These are phyloP conservation scores for Tholera decimalis DNA, from an alignment of 2,888 invertebrate genomes.

Conservation along the genomic window DNA sequence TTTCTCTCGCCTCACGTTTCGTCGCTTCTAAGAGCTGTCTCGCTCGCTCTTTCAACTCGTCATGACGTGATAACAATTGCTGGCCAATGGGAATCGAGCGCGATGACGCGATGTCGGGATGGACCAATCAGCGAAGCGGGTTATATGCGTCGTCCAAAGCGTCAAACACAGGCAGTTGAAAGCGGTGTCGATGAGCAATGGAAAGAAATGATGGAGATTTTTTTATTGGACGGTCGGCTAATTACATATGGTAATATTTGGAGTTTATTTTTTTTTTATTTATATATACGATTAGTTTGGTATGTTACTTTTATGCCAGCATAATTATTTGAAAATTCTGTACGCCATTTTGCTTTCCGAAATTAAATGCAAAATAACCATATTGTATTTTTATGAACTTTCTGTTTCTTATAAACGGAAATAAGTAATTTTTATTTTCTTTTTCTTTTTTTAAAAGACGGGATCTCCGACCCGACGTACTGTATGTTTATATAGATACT, in stretches of 20 bases:
- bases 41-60: slow-evolving; percentile 96
- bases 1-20: slow-evolving; percentile 92
- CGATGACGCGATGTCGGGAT: slow-evolving; percentile 47
- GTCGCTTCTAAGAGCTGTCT: slow-evolving; percentile 96
- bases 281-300: no score
- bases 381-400: no score
- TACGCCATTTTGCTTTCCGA: no score
- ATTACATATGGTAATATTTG: background rate
- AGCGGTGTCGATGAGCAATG: slow-evolving; percentile 80
- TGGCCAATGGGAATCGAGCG: slow-evolving; percentile 82
- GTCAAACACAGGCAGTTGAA: slow-evolving; percentile 73
- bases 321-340: no score
- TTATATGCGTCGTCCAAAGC: slow-evolving; percentile 72
- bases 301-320: no score
- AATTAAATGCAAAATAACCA: no score
- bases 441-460: no score
- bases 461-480: no score
- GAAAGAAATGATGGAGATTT: slow-evolving; percentile 73
- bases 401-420: no score
- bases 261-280: slow-evolving; percentile 1
- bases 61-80: slow-evolving; percentile 95
- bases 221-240: slow-evolving; percentile 61
- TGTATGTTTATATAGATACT: no score
- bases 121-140: slow-evolving; percentile 74
- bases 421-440: no score